Evolutionary conservation across 1,140 invertebrate species (phyloP).

Genomic region (Anoplolepis gracilipes): DNA sequence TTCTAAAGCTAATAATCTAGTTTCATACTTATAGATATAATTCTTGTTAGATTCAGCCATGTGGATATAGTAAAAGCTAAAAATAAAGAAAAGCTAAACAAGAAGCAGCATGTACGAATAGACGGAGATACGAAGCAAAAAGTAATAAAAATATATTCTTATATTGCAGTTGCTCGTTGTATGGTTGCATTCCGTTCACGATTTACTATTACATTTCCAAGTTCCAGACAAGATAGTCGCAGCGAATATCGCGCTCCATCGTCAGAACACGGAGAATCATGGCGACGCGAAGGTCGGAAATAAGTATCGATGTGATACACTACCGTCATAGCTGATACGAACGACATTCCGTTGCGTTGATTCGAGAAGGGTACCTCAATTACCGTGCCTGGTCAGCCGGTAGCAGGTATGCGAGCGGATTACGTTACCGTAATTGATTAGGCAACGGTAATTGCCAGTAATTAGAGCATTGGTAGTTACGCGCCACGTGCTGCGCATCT

Average conservation of each 20-base stretch:
- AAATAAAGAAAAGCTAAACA: constrained; percentile 41
- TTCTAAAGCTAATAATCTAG: constrained; percentile 7
- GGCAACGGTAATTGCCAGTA: constrained; percentile 80
- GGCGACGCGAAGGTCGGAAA: constrained; percentile 30
- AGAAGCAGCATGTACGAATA: constrained; percentile 28
- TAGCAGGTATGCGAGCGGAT: constrained; percentile 77
- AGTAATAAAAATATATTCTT: constrained; percentile 7
- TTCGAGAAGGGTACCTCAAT: constrained; percentile 71
- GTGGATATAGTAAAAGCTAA: constrained; percentile 27
- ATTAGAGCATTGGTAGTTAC: constrained; percentile 77
- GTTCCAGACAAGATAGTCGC: constrained; percentile 44
- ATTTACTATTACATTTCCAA: constrained; percentile 47
- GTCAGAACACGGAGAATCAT: constrained; percentile 5
- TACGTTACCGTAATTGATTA: constrained; percentile 82
- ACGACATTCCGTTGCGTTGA: constrained; percentile 52
- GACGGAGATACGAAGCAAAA: constrained; percentile 12
- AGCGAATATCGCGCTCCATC: constrained; percentile 33
- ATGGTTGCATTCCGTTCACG: constrained; percentile 44
- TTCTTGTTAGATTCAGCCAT: constrained; percentile 10
- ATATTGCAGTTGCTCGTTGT: constrained; percentile 13
- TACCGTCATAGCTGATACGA: constrained; percentile 20
- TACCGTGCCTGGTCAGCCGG: constrained; percentile 73
- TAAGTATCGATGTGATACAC: constrained; percentile 24
- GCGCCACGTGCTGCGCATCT: constrained; percentile 61
- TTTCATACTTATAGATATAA: neutral